Base-by-base conservation (phyloP, 2,888 invertebrate genomes). In the Rhimphoctona megacephalus region DNA sequence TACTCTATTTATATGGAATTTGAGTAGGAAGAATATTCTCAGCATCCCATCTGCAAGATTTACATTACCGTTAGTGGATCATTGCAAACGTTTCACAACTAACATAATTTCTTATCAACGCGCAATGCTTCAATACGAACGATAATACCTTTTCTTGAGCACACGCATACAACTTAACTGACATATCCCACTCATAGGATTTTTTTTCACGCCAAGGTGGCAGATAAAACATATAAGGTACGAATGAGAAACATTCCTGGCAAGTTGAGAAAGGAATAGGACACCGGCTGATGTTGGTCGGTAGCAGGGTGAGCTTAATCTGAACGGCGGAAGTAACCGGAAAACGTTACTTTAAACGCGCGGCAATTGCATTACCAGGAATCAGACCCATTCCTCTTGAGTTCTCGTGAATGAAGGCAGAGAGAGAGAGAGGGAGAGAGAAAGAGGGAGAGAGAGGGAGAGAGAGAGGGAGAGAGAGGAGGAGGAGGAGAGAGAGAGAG, bases 341-440 rank as follows among this genome's bases (percentile, higher is more conserved):
- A 90, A 93, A 93, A 93, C 92, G 93, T 92, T 92, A 94, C 92
- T 94, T 94, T 94, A 93, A 94, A 93, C 92, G 92, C 92, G 93
- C 76, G 46, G 85, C 94, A 94, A 94, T 94, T 94, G 94, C 94
- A 94, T 94, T 92, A 94, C 93, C 92, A 91, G 93, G 94, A 94
- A 94, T 94, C 94, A 93, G 94, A 93, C 92, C 91, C 92, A 91
- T 92, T 93, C 91, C 93, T 92, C 90, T 90, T 90, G 85, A 76
- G 87, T 87, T 80, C 67, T 85, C 82, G 79, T 69, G 79, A 81
- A 82, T 69, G 66, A 76, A 82, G 78, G 39, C 49, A 64, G 64
- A 79, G 85, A 74, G 69, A 61, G 61, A 46, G 72, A n/a, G 66
- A 76, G 69, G 36, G 70, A 66, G 46, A 57, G 57, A 70, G 69